Base-by-base conservation (phyloP, 2,797 vertebrate species). In the Acanthornis magna region DNA sequence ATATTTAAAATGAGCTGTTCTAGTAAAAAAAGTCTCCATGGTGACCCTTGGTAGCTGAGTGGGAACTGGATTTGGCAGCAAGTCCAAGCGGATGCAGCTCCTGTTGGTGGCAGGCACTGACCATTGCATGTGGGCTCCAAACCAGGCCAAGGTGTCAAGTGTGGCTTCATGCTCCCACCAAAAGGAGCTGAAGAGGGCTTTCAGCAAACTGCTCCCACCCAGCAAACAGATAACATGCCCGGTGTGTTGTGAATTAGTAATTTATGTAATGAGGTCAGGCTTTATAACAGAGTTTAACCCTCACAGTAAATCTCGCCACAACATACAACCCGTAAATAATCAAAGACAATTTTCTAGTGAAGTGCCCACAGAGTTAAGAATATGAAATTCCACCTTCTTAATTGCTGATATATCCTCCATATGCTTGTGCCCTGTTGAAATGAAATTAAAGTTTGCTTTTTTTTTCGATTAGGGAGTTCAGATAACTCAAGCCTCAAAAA, bases 81-180 rank as follows among this genome's bases (percentile, higher is more conserved):
- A 73, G 87, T 96, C 95, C 97, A 94, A 90, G 95, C 47, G 71
- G 97, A 97, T 94, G 95, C 73, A 96, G 93, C 95, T 98, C 92
- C 98, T 89, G 81, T 96, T 97, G 97, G 97, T 98, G 96, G 92
- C 97, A 97, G 47, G 93, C 96, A 96, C 97, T 98, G 98, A 97
- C 98, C 93, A 97, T 68, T 74, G 94, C 95, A 89, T 81, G 81
- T 30, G 65, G 78, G 74, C 88, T 91, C 81, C 89, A 48, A 80
- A 87, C 45, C 65, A 80, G 40, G 38, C 67, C 61, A 65, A 90
- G 71, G 76, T 50, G 61, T 67, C 91, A 72, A 87, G 23, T 25
- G 11, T 17, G 78, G 75, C 79, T 92, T 79, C 78, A 85, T 0
- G 0, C 25, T 3, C 74, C 19, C 57, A 83, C 71, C 67, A 88